Evolutionary conservation across 2,888 invertebrate species (phyloP), one percentile per base, ranked within the genome.

Genomic region (Emmelina monodactyla): DNA sequence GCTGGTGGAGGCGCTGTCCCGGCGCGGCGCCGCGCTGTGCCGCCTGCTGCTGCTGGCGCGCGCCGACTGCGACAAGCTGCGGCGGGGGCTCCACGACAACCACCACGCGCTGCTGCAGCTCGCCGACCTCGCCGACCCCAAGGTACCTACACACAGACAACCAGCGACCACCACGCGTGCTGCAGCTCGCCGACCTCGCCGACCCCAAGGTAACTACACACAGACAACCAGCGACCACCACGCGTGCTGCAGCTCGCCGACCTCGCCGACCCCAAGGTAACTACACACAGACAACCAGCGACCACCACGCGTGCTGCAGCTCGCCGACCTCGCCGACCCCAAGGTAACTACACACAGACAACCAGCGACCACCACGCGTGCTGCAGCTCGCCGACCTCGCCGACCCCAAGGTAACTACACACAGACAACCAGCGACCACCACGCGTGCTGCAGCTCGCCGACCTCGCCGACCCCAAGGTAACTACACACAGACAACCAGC

Each of bases 371-470:
- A 19, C 19, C 28, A n/a, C 28, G 28, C 28, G 75, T 94, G 44
- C 84, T 89, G 49, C 92, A 92, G 68, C 94, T 89, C 71, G 82
- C 86, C 1, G 94, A 96, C 61, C 81, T 89, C 31, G 85, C 82
- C 34, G 94, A 94, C 65, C 57, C 80, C 22, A 92, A 93, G 51
- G 52, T 51, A 32, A n/a, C n/a, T n/a, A n/a, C n/a, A n/a, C n/a
- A n/a, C n/a, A n/a, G n/a, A n/a, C n/a, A n/a, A n/a, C n/a, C n/a
- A 6, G 22, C 19, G 19, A 19, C 19, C 5, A 19, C 19, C 19
- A 6, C 19, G 19, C 19, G 5, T 9, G 19, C 19, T 19, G 14
- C 7, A 11, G 16, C n/a, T n/a, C n/a, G n/a, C n/a, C n/a, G n/a
- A n/a, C n/a, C 32, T 16, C n/a, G 16, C 19, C 16, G 16, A 32